These are phyloP conservation scores for Ditula angustiorana DNA, from an alignment of 2,888 invertebrate genomes.

Conservation along the genomic window DNA sequence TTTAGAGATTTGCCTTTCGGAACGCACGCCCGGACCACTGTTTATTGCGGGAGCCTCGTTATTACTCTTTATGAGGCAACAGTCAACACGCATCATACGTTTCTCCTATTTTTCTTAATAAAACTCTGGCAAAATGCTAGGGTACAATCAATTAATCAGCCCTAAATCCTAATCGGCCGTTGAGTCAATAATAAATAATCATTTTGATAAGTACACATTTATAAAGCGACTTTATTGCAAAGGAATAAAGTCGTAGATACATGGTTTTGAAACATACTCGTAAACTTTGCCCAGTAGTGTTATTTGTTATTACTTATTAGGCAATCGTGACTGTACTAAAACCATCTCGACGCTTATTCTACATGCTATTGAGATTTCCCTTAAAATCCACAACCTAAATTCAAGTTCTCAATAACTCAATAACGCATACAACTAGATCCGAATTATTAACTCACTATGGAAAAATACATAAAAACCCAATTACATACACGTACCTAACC, in stretches of 20 bases:
- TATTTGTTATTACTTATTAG: too few relatives aligned
- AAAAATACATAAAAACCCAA: too few relatives aligned
- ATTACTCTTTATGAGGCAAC: conserved; percentile 64
- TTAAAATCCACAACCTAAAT: too few relatives aligned
- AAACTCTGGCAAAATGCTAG: not conserved
- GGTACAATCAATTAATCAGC: not conserved
- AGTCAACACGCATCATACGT: not conserved
- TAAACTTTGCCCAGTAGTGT: not conserved
- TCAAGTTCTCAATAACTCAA: too few relatives aligned
- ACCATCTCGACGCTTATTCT: not conserved
- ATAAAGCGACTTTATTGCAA: not conserved
- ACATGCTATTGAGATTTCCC: not conserved
- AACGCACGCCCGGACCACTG: conserved; percentile 61
- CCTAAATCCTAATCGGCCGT: not conserved
- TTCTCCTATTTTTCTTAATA: not conserved
- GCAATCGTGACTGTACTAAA: not conserved
- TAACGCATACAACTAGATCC: too few relatives aligned
- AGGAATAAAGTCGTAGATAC: not conserved
- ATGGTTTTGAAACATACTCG: conserved; percentile 2
- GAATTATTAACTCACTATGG: too few relatives aligned
- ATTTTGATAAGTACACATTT: not conserved
- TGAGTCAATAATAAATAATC: not conserved
- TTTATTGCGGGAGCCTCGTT: conserved; percentile 66
- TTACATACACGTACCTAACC: too few relatives aligned
- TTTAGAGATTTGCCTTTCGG: conserved; percentile 83